Evolutionary conservation across 1,140 invertebrate species (phyloP).

Genomic region (Trigoniulus corallinus): DNA sequence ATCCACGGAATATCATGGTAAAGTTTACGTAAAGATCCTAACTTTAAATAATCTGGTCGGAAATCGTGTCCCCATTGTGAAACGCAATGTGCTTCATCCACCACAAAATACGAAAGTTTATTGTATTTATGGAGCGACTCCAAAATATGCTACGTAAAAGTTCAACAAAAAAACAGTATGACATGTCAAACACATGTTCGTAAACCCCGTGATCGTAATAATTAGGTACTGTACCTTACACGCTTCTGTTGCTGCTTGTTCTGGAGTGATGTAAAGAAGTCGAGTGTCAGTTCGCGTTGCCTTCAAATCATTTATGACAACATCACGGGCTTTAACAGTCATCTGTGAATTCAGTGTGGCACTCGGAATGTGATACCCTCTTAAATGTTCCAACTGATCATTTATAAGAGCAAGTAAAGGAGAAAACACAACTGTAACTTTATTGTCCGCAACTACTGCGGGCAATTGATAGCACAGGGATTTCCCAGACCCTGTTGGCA

Average conservation of each 20-base stretch:
- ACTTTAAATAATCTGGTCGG: slow-evolving; percentile 77
- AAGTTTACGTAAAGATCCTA: slow-evolving; percentile 50
- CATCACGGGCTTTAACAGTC: slow-evolving; percentile 45
- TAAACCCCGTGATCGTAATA: no score
- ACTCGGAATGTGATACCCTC: slow-evolving; percentile 46
- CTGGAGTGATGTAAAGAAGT: slow-evolving; percentile 82
- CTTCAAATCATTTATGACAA: slow-evolving; percentile 53
- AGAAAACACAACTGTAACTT: slow-evolving; percentile 46
- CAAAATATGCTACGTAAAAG: background rate
- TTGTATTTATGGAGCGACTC: slow-evolving; percentile 16
- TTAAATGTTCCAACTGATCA: slow-evolving; percentile 37
- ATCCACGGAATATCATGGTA: slow-evolving; percentile 59
- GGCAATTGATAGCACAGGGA: slow-evolving; percentile 54
- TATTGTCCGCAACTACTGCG: slow-evolving; percentile 34
- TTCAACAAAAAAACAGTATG: slow-evolving; percentile 4
- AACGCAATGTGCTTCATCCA: slow-evolving; percentile 96
- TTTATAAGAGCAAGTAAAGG: slow-evolving; percentile 49
- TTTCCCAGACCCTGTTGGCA: slow-evolving; percentile 56
- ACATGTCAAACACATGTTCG: background rate
- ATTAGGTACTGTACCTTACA: slow-evolving; percentile 40
- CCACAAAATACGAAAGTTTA: slow-evolving; percentile 42
- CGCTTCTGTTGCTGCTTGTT: slow-evolving; percentile 59
- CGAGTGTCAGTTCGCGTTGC: slow-evolving; percentile 48
- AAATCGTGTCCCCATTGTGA: slow-evolving; percentile 98
- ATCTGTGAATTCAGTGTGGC: slow-evolving; percentile 82